A percentile compares a stretch with the other conserved stretches of the same genome.
Conservation (phyloP, 1,140 invertebrate species). For the Pinna nobilis region DNA sequence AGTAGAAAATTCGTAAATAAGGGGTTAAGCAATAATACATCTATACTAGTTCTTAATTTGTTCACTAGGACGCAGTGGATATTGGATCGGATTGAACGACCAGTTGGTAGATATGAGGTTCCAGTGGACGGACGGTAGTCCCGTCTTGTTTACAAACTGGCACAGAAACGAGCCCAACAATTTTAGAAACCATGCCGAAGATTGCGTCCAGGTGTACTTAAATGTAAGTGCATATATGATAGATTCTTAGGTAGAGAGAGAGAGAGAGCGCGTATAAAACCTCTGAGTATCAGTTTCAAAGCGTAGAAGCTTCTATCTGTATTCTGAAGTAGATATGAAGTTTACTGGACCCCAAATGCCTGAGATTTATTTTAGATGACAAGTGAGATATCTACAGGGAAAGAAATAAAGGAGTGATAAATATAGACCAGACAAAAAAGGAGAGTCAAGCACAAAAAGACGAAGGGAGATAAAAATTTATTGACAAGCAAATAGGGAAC, state of each 20-base stretch:
- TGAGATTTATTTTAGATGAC: too few relatives aligned
- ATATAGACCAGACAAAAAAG: too few relatives aligned
- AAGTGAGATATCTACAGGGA: too few relatives aligned
- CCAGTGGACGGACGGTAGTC: slow-evolving; percentile 50
- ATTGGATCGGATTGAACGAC: slow-evolving; percentile 61
- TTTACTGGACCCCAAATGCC: too few relatives aligned
- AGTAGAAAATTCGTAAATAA: not conserved
- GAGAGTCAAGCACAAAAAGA: too few relatives aligned
- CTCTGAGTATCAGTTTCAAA: not conserved
- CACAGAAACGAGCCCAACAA: slow-evolving; percentile 55
- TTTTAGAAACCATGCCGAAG: slow-evolving; percentile 28
- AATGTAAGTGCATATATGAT: slow-evolving; percentile 11
- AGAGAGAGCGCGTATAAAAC: not conserved
- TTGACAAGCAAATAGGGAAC: too few relatives aligned
- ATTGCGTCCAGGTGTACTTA: slow-evolving; percentile 45
- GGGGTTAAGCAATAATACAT: not conserved
- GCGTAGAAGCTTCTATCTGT: not conserved
- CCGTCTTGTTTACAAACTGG: slow-evolving; percentile 56
- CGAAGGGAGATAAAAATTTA: too few relatives aligned
- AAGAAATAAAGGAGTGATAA: too few relatives aligned
- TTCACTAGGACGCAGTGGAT: not conserved
- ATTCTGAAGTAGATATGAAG: too few relatives aligned
- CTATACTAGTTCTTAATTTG: not conserved
- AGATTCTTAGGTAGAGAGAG: not conserved
- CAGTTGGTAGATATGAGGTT: slow-evolving; percentile 45